Evolutionary conservation across 2,797 vertebrate species (phyloP).

Genomic region (Lepilemur ruficaudatus): DNA sequence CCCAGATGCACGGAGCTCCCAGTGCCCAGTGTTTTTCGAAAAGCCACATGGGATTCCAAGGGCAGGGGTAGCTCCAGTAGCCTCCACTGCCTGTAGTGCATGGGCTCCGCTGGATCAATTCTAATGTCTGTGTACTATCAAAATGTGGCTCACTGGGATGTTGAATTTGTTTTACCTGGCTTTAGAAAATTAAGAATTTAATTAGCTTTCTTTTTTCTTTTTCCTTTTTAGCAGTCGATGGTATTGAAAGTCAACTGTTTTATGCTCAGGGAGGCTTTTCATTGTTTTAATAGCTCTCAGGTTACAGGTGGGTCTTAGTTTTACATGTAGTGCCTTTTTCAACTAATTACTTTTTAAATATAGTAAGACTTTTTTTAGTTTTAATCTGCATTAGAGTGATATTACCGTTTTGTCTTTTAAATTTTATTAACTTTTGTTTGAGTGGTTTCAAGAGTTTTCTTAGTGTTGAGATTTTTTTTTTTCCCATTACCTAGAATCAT

Average conservation of each 20-base stretch:
- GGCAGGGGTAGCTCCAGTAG: neutral
- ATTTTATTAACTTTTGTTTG: constrained; percentile 43
- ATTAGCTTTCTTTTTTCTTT: neutral
- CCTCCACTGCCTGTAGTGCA: neutral
- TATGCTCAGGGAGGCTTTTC: neutral
- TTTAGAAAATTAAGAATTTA: constrained; percentile 45
- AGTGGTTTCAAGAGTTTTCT: neutral
- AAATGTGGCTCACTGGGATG: neutral
- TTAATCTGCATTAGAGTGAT: constrained; percentile 20
- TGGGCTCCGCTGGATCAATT: neutral
- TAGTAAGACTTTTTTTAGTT: constrained; percentile 38
- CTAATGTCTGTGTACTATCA: neutral
- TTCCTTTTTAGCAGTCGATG: neutral
- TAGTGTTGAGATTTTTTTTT: constrained; percentile 23
- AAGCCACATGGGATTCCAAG: neutral
- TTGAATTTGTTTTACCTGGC: neutral
- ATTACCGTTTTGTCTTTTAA: constrained; percentile 31
- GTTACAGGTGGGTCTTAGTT: neutral
- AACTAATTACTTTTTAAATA: constrained; percentile 47
- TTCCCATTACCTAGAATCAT: neutral
- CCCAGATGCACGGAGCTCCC: neutral
- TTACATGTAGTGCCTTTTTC: neutral
- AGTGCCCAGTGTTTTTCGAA: neutral
- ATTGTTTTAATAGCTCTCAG: constrained; percentile 8
- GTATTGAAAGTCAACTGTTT: constrained; percentile 20